Evolutionary conservation across 2,888 invertebrate genomes (phyloP).

Genomic region (Venusia cambrica): DNA sequence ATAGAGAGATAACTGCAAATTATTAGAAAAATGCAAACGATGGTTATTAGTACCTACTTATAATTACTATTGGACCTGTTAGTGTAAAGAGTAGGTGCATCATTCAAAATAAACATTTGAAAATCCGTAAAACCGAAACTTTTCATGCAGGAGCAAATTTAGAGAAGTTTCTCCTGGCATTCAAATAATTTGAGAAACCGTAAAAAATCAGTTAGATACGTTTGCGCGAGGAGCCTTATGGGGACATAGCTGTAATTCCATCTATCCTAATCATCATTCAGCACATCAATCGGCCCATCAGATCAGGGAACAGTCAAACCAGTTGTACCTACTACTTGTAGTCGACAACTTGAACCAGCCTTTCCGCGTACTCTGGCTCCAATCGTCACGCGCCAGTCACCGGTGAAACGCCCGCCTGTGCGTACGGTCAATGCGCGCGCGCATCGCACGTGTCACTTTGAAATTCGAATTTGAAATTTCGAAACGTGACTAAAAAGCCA

Average conservation of each 20-base stretch:
- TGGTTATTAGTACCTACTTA: too few relatives aligned
- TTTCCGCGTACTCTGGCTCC: slow-evolving; percentile 23
- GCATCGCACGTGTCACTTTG: slow-evolving; percentile 39
- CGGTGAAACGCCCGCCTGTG: slow-evolving; percentile 48
- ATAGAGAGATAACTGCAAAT: too few relatives aligned
- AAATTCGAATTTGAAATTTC: slow-evolving; percentile 44
- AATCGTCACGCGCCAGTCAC: slow-evolving; percentile 54
- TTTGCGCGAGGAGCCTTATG: slow-evolving; percentile 17
- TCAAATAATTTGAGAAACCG: slow-evolving; percentile 1
- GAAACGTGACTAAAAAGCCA: slow-evolving; percentile 50
- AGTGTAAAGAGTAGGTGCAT: too few relatives aligned
- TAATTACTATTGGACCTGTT: too few relatives aligned
- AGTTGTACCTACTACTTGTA: slow-evolving; percentile 55
- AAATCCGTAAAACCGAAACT: too few relatives aligned
- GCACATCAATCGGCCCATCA: slow-evolving; percentile 46
- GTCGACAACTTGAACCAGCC: slow-evolving; percentile 47
- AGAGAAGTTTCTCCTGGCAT: slow-evolving; percentile 3
- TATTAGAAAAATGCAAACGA: too few relatives aligned
- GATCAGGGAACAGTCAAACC: slow-evolving; percentile 54
- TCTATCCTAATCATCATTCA: slow-evolving; percentile 44
- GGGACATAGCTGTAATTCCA: slow-evolving; percentile 25
- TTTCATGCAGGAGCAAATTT: too few relatives aligned
- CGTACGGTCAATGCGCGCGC: slow-evolving; percentile 45
- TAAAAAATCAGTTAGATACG: slow-evolving; percentile 3
- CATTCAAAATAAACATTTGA: too few relatives aligned